Conservation (phyloP, 2,888 invertebrate species). For the Elgonia sp. region DNA sequence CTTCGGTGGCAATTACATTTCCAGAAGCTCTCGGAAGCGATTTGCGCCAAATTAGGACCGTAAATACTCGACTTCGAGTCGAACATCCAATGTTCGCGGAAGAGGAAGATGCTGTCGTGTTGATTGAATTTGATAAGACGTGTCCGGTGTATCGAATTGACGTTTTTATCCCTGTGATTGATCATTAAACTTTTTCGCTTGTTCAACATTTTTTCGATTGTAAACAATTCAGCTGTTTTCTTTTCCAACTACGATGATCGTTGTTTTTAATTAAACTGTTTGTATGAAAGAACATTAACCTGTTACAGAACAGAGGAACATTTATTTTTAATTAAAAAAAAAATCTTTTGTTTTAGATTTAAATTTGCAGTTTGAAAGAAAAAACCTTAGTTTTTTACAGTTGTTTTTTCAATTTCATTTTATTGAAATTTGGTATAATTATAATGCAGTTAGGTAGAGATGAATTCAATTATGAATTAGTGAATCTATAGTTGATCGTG, state of each 20-base stretch:
- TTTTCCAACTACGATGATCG: neutral
- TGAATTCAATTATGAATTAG: too few species aligned
- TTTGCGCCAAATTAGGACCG: constrained; percentile 79
- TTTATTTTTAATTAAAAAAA: too few species aligned
- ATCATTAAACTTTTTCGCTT: constrained; percentile 24
- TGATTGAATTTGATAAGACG: constrained; percentile 67
- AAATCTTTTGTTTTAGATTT: too few species aligned
- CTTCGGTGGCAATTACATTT: constrained; percentile 68
- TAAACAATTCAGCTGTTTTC: neutral
- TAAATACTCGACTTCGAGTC: constrained; percentile 65
- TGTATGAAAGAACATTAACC: too few species aligned
- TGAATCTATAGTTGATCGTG: too few species aligned
- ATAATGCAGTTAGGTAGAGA: too few species aligned
- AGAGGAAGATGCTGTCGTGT: constrained; percentile 70
- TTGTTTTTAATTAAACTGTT: constrained; percentile 8
- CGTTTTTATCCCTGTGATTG: constrained; percentile 37
- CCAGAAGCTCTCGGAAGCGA: constrained; percentile 76
- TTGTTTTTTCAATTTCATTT: too few species aligned
- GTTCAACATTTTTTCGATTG: neutral
- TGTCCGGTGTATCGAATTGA: constrained; percentile 38
- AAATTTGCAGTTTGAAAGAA: too few species aligned
- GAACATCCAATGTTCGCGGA: constrained; percentile 71
- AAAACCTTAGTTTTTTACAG: too few species aligned
- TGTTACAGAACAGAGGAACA: too few species aligned
- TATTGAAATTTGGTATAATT: too few species aligned